Conservation (phyloP, 2,797 vertebrate genomes). For the Bryconaethiops microstoma region DNA sequence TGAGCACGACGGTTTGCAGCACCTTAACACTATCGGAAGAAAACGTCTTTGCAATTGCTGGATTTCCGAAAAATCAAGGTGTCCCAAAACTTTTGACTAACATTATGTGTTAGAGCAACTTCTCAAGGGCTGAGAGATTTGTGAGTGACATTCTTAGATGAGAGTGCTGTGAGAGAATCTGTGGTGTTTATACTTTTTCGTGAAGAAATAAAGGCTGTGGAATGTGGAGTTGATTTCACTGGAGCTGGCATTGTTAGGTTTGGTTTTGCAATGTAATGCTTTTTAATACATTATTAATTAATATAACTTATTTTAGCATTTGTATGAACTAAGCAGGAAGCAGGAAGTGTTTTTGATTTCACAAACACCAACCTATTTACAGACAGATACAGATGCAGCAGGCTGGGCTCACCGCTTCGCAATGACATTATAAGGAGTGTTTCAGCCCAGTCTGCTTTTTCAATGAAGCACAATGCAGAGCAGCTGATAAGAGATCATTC, state of each 20-base stretch:
- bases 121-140: background rate
- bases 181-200: constrained; percentile 9
- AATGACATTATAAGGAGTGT: no score
- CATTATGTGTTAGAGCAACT: background rate
- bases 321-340: no score
- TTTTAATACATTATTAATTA: background rate
- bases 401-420: no score
- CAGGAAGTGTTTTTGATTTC: background rate
- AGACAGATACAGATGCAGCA: no score
- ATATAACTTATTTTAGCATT: background rate
- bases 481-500: no score
- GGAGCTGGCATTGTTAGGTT: background rate
- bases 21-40: no score
- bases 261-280: background rate
- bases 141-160: constrained; percentile 33
- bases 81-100: background rate
- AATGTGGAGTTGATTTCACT: constrained; percentile 26
- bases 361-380: background rate
- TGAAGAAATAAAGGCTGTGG: constrained; percentile 35
- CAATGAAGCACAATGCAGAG: no score
- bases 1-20: background rate
- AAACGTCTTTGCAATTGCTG: no score
- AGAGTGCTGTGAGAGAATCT: constrained; percentile 15
- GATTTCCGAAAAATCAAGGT: background rate
- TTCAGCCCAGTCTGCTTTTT: no score